A percentile compares a stretch with the other conserved stretches of the same genome.
Conservation (phyloP, 2,888 invertebrate genomes). For the Digitonthophagus gazella region DNA sequence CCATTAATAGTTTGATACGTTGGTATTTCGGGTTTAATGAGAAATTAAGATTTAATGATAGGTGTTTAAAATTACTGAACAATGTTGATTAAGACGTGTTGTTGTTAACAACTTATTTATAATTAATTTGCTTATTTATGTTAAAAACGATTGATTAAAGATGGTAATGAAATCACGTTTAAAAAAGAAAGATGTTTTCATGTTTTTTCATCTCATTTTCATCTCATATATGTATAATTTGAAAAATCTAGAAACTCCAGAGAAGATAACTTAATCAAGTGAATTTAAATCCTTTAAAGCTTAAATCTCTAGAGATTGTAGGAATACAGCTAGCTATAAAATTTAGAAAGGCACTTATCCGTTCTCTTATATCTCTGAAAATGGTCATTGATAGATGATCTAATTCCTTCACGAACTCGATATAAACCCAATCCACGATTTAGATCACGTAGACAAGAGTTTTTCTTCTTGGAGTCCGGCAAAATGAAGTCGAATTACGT, state of each 20-base stretch:
- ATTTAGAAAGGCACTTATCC: conserved; percentile 10
- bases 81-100: too few relatives aligned
- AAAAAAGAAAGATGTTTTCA: not conserved
- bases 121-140: too few relatives aligned
- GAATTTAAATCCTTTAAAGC: not conserved
- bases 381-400: conserved; percentile 9
- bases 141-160: too few relatives aligned
- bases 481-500: conserved; percentile 2
- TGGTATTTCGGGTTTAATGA: too few relatives aligned
- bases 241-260: not conserved
- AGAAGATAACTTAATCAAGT: not conserved
- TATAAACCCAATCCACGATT: not conserved
- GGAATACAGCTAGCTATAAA: not conserved
- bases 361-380: not conserved
- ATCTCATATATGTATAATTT: not conserved
- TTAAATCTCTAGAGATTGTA: not conserved
- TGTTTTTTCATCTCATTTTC: too few relatives aligned
- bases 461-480: not conserved
- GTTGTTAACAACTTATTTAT: too few relatives aligned
- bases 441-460: conserved; percentile 6
- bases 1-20: too few relatives aligned
- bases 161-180: too few relatives aligned
- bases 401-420: conserved; percentile 4
- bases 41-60: too few relatives aligned
- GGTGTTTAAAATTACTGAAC: too few relatives aligned